Conservation (phyloP, 2,888 invertebrate species). For the Drosophila planitibia region DNA sequence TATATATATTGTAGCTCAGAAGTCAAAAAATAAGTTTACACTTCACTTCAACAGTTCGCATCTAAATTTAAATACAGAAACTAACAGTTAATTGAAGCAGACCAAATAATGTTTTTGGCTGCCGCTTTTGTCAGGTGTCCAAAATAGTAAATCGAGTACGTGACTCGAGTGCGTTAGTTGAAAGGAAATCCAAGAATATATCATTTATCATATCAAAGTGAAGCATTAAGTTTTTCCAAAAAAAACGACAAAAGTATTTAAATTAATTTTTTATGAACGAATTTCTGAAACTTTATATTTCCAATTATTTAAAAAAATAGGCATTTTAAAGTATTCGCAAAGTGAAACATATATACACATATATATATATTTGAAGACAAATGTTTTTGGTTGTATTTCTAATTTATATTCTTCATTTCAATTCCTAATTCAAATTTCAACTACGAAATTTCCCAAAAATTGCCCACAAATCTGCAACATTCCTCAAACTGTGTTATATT, state of each 20-base stretch:
- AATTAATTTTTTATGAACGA: not conserved
- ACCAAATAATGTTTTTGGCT: not conserved
- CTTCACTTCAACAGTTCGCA: not conserved
- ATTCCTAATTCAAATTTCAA: not conserved
- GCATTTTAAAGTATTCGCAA: no score
- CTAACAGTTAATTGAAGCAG: not conserved
- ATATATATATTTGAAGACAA: no score
- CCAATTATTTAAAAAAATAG: no score
- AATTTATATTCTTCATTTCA: not conserved
- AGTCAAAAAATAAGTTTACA: not conserved
- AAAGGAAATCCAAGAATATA: conserved; percentile 25
- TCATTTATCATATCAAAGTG: not conserved
- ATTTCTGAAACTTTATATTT: not conserved
- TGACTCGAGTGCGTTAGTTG: conserved; percentile 11
- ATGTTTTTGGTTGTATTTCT: no score
- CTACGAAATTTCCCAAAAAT: not conserved
- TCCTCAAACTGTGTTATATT: not conserved
- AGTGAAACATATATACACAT: no score
- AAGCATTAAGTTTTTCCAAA: not conserved
- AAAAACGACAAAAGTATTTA: not conserved
- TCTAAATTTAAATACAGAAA: not conserved
- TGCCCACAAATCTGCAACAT: not conserved
- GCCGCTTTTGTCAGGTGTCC: conserved; percentile 25
- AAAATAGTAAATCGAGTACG: conserved; percentile 31
- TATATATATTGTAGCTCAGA: not conserved